Evolutionary conservation across 2,888 invertebrate species (phyloP).

Genomic region (Cartodere bifasciata): DNA sequence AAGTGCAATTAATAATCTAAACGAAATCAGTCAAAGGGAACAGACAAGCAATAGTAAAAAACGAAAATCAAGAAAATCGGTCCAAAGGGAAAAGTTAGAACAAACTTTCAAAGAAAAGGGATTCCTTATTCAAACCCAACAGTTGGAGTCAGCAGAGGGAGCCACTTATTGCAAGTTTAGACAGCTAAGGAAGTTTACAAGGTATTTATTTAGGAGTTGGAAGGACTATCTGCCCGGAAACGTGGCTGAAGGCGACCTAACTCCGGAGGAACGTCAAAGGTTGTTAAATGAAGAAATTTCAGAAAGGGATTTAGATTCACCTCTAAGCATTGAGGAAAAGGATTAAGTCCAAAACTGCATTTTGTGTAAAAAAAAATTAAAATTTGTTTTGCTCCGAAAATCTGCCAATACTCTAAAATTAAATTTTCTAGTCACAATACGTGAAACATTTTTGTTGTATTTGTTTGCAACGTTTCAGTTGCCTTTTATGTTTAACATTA

Average conservation of each 20-base stretch:
- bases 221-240: slow-evolving; percentile 78
- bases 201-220: slow-evolving; percentile 86
- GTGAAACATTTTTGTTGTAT: too few relatives aligned
- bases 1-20: slow-evolving; percentile 19
- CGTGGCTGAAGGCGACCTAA: slow-evolving; percentile 30
- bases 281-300: too few relatives aligned
- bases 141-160: slow-evolving; percentile 83
- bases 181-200: slow-evolving; percentile 79
- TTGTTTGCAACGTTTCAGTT: too few relatives aligned
- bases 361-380: too few relatives aligned
- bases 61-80: slow-evolving; percentile 66
- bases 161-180: slow-evolving; percentile 90
- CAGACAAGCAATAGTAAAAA: slow-evolving; percentile 41
- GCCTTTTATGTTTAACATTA: too few relatives aligned
- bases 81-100: slow-evolving; percentile 77
- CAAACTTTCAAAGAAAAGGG: slow-evolving; percentile 89
- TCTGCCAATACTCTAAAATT: too few relatives aligned
- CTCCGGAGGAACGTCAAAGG: too few relatives aligned
- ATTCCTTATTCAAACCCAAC: slow-evolving; percentile 85
- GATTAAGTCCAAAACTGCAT: too few relatives aligned
- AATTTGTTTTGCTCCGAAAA: too few relatives aligned
- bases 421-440: too few relatives aligned
- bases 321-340: too few relatives aligned
- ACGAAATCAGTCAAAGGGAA: slow-evolving; percentile 24
- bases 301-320: too few relatives aligned